A percentile compares a stretch with the other conserved stretches of the same genome.
These are phyloP conservation scores for Sandelia bainsii DNA, from an alignment of 2,797 vertebrate genomes.

Conservation along the genomic window DNA sequence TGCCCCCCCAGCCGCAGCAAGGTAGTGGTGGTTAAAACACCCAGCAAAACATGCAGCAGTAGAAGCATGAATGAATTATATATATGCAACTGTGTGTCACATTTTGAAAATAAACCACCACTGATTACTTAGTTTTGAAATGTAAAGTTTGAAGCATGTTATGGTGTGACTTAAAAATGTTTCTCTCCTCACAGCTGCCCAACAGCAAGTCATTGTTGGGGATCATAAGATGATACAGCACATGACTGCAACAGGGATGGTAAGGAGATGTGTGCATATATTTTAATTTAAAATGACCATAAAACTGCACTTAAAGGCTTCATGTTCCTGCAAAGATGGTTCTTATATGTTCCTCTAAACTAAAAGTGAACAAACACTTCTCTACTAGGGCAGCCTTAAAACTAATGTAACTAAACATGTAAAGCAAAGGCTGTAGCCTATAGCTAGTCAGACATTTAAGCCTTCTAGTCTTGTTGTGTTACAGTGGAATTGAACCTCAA, in stretches of 20 bases:
- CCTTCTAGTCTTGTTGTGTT: neutral
- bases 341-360: neutral
- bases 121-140: too few relatives aligned
- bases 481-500: neutral
- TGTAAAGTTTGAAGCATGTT: neutral
- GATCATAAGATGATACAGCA: constrained; percentile 95
- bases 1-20: constrained; percentile 91
- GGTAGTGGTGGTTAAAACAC: neutral
- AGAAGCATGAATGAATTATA: neutral
- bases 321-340: too few relatives aligned
- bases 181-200: constrained; percentile 85
- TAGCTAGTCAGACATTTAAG: neutral
- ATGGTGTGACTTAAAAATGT: constrained; percentile 1
- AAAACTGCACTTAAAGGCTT: neutral
- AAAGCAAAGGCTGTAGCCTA: neutral
- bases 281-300: neutral
- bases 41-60: neutral
- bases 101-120: too few relatives aligned
- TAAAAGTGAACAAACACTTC: neutral
- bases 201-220: constrained; percentile 97
- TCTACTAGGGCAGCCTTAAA: neutral
- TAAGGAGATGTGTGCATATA: constrained; percentile 72
- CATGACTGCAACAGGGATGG: constrained; percentile 96
- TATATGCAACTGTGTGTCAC: too few relatives aligned
- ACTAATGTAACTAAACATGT: neutral